Conservation (phyloP, 2,888 invertebrate genomes). For the Hemicrepidius hirtus region DNA sequence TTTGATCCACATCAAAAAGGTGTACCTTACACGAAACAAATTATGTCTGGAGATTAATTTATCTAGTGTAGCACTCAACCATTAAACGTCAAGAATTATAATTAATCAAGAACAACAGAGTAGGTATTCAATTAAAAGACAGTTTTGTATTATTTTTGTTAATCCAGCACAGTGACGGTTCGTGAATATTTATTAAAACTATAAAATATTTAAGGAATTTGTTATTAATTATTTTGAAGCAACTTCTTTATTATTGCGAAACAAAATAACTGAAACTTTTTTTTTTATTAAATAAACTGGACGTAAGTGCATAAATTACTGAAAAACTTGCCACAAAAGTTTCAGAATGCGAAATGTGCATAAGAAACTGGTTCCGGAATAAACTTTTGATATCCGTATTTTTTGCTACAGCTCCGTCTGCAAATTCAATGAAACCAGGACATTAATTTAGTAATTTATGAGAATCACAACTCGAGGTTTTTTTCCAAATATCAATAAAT, state of each 20-base stretch:
- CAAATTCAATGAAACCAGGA: background rate
- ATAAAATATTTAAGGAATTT: no score
- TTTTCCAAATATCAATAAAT: no score
- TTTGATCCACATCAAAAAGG: slow-evolving; percentile 38
- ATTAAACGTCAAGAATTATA: slow-evolving; percentile 36
- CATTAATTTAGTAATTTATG: slow-evolving; percentile 1
- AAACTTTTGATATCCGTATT: slow-evolving; percentile 2
- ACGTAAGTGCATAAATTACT: background rate
- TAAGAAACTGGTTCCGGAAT: background rate
- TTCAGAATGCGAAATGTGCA: slow-evolving; percentile 2
- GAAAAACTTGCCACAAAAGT: background rate
- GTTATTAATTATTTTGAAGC: no score
- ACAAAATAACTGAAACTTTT: no score
- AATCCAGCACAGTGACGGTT: no score
- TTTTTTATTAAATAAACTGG: no score
- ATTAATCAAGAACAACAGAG: slow-evolving; percentile 35
- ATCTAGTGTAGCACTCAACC: slow-evolving; percentile 20
- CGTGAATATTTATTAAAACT: no score
- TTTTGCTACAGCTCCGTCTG: background rate
- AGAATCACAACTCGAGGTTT: background rate
- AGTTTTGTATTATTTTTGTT: no score
- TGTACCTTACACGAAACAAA: slow-evolving; percentile 38
- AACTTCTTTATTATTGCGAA: no score
- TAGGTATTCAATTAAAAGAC: background rate
- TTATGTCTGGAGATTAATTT: slow-evolving; percentile 31